A percentile compares a stretch with the other conserved stretches of the same genome.
Conservation (phyloP, 2,888 invertebrate genomes). For the Polyommatus iphigenia region DNA sequence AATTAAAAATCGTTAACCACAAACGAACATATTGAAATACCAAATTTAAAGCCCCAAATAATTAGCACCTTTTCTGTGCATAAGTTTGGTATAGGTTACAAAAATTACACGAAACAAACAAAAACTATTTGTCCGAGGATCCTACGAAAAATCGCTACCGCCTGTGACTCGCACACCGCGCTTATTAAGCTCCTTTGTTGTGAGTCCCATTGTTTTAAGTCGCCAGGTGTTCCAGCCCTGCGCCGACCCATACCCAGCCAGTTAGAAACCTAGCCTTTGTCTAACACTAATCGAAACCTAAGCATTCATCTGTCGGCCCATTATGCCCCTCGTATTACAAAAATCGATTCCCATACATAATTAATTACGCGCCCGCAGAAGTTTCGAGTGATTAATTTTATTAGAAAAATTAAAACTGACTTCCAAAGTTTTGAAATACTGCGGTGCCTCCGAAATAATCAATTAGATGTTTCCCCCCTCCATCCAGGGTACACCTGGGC, state of each 20-base stretch:
- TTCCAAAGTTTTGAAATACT: conserved; percentile 16
- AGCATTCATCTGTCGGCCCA: conserved; percentile 24
- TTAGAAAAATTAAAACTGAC: conserved; percentile 14
- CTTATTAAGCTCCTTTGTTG: conserved; percentile 40
- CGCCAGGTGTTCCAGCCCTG: conserved; percentile 40
- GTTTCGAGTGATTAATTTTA: conserved; percentile 18
- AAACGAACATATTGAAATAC: too few species aligned
- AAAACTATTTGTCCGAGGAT: not conserved
- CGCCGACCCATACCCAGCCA: conserved; percentile 18
- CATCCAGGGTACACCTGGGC: not conserved
- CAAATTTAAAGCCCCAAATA: too few species aligned
- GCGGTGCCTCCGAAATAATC: conserved; percentile 13
- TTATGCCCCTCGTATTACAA: not conserved
- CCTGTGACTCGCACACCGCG: conserved; percentile 13
- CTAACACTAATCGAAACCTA: conserved; percentile 30
- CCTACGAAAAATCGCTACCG: not conserved
- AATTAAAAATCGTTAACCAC: too few species aligned
- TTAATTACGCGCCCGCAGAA: conserved; percentile 7
- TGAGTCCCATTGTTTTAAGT: conserved; percentile 38
- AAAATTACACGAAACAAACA: not conserved
- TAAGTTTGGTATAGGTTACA: not conserved
- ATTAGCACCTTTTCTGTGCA: not conserved
- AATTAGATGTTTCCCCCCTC: not conserved
- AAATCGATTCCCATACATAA: conserved; percentile 15
- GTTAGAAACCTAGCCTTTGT: conserved; percentile 30